Percentiles rank a stretch among this genome's conserved stretches.
Evolutionary conservation across 2,888 invertebrate genomes (phyloP).

Genomic region (Drosophila emarginata): DNA sequence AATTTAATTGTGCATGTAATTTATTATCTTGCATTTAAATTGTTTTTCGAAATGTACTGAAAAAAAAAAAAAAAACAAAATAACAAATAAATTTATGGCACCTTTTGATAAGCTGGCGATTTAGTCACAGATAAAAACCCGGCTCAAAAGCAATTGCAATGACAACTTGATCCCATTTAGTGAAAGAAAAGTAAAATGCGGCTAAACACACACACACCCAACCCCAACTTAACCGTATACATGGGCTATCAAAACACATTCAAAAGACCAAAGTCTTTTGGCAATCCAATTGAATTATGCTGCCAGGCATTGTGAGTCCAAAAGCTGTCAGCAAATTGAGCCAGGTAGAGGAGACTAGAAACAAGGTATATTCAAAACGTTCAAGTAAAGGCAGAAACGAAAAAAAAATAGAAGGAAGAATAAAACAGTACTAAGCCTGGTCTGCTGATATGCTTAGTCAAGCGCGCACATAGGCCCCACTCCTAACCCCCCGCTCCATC

Average conservation of each 20-base stretch:
- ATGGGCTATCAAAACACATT: conserved; percentile 42
- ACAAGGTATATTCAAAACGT: neutral
- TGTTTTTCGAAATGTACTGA: conserved; percentile 28
- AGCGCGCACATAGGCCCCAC: neutral
- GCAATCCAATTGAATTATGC: conserved; percentile 72
- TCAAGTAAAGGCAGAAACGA: neutral
- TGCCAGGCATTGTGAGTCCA: conserved; percentile 51
- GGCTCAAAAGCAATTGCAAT: conserved; percentile 48
- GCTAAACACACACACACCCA: conserved; percentile 9
- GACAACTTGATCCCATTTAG: conserved; percentile 57
- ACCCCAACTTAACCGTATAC: neutral
- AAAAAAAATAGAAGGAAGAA: neutral
- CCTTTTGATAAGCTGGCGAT: conserved; percentile 40
- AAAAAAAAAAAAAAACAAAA: conserved; percentile 27
- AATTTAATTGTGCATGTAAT: conserved; percentile 21
- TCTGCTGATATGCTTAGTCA: conserved; percentile 11
- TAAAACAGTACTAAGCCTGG: neutral
- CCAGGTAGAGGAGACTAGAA: conserved; percentile 36
- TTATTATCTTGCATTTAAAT: conserved; percentile 19
- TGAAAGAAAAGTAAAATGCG: conserved; percentile 5
- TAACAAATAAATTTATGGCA: conserved; percentile 29
- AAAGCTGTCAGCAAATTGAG: conserved; percentile 61
- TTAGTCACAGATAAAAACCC: conserved; percentile 38
- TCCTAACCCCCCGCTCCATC: neutral
- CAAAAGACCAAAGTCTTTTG: conserved; percentile 41